Base-by-base conservation (phyloP, 2,888 invertebrate species). In the Podabrus alpinus region DNA sequence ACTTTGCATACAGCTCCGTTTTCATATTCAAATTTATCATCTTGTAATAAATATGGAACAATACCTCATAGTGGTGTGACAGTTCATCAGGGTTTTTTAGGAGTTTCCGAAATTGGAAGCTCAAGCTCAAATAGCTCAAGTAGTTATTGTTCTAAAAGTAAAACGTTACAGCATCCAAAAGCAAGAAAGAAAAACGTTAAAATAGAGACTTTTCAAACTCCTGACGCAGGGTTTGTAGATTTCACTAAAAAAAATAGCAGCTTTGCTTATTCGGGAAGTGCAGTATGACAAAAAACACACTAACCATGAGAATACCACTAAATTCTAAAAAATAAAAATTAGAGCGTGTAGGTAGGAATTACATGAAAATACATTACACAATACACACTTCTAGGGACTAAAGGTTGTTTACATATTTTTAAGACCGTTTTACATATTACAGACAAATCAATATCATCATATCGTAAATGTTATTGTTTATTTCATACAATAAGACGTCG, bases 141-240 rank as follows among this genome's bases (percentile, higher is more conserved):
- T 68, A 85, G 85, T 17, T 86, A 85, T 70, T 86, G 85, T 75
- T 82, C 82, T 29, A 86, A 84, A 79, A 87, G 86, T 80, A 88
- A 86, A 80, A 88, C 86, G 29, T 80, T 87, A 79, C 86, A 88
- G 74, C 86, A 86, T 76, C 86, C 84, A 68, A 81, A 83, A 72
- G 81, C 82, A 62, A 80, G 81, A 68, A 87, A 86, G 81, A 88
- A 88, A 80, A 85, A 86, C 71, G 86, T 87, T 10, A 86, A 86
- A 76, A 86, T 88, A 64, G 88, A 88, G 76, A 87, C 87, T 24
- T 88, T 88, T 78, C 86, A 87, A 75, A 85, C 86, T 19, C 86
- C 86, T 66, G 83, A 83, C 16, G 82, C 85, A 13, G 84, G 83
- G 68, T 84, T 85, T 74, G 81, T 82, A 62, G 86, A 85, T 69